phyloP scores from a whole-genome alignment of 2,888 invertebrate species.

The Busseola fusca region DNA sequence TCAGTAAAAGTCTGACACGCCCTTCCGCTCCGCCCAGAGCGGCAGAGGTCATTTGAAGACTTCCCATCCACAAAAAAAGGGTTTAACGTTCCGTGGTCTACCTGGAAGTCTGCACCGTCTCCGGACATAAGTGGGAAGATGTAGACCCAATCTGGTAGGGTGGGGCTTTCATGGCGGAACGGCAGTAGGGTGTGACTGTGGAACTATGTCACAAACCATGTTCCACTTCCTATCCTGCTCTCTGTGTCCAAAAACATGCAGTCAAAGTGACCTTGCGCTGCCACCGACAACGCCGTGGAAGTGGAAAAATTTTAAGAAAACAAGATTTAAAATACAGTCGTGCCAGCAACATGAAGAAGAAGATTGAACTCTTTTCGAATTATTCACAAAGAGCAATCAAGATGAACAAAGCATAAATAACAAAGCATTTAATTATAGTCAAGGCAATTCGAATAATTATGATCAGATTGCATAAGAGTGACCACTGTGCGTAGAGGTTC shows the following conservation, averaged over 20 bases:
- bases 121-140: not conserved
- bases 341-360: not conserved
- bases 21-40: too few species aligned
- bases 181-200: not conserved
- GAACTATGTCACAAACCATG: not conserved
- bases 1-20: too few species aligned
- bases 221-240: not conserved
- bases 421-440: slow-evolving; percentile 18
- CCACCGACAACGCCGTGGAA: not conserved
- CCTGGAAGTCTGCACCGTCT: not conserved
- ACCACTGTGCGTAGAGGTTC: slow-evolving; percentile 28
- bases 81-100: not conserved
- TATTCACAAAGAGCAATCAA: not conserved
- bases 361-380: not conserved
- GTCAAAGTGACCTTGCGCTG: not conserved
- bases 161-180: not conserved
- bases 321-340: not conserved
- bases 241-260: not conserved
- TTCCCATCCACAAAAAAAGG: too few species aligned
- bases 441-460: slow-evolving; percentile 41
- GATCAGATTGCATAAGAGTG: slow-evolving; percentile 42
- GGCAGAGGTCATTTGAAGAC: too few species aligned
- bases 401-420: slow-evolving; percentile 2
- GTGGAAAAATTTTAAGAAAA: not conserved
- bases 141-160: not conserved